Conservation (phyloP, 2,888 invertebrate genomes). For the Drepana falcataria region DNA sequence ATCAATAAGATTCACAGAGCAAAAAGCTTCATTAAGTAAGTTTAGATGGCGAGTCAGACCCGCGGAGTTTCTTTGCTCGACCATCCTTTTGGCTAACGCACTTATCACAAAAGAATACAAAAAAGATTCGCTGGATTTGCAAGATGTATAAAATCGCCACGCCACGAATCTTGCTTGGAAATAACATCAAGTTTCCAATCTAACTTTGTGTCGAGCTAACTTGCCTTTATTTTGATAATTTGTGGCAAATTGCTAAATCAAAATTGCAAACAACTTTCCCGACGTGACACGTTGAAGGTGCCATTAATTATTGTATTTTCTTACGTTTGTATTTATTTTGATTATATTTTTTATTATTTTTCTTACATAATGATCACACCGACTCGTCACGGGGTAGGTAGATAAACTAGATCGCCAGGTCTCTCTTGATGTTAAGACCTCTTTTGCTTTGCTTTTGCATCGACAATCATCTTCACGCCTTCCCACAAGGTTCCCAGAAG, state of each 20-base stretch:
- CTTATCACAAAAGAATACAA: background rate
- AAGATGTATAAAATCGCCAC: background rate
- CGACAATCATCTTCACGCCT: too few relatives aligned
- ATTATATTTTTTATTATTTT: too few relatives aligned
- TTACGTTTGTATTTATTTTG: too few relatives aligned
- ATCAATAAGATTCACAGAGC: background rate
- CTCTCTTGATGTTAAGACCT: too few relatives aligned
- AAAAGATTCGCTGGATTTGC: background rate
- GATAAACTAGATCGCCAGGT: too few relatives aligned
- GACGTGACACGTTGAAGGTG: background rate
- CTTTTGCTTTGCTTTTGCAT: too few relatives aligned
- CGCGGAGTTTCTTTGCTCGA: background rate
- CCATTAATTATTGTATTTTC: background rate
- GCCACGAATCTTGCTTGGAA: slow-evolving; percentile 6
- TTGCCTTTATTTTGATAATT: slow-evolving; percentile 22
- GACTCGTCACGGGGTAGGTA: too few relatives aligned
- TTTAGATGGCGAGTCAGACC: background rate
- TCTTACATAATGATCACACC: too few relatives aligned
- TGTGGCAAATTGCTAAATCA: slow-evolving; percentile 15
- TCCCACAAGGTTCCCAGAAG: too few relatives aligned
- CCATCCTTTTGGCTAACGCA: background rate
- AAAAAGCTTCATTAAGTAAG: background rate
- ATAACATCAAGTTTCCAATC: slow-evolving; percentile 30
- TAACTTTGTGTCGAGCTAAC: slow-evolving; percentile 25
- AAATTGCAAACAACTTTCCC: background rate